phyloP scores from a whole-genome alignment of 30 jellyfish, hydroid and myxozoan genomes.

The Aurelia aurita complex sp. Pacific region DNA sequence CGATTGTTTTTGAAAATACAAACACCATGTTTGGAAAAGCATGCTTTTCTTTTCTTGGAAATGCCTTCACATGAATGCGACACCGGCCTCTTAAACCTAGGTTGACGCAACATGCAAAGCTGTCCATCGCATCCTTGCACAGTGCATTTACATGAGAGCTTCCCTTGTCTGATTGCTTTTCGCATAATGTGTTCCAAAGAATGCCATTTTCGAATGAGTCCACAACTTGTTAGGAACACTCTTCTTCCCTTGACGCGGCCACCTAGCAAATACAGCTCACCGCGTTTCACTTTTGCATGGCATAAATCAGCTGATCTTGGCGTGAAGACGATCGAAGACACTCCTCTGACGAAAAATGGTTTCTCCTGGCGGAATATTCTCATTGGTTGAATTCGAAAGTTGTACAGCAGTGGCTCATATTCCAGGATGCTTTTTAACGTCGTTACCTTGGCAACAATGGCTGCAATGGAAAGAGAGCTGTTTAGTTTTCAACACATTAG shows the following conservation, averaged over 20 bases:
- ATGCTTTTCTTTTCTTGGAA: conserved; percentile 39
- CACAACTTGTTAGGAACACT: conserved; percentile 91
- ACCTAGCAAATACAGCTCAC: conserved; percentile 68
- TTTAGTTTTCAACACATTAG: no score
- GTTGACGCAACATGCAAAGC: conserved; percentile 36
- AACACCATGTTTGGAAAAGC: conserved; percentile 74
- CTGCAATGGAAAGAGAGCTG: conserved; percentile 41
- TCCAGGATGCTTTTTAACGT: conserved; percentile 61
- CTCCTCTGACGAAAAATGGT: conserved; percentile 65
- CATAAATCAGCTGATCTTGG: conserved; percentile 88
- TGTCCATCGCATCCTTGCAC: conserved; percentile 91
- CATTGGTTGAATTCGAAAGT: conserved; percentile 64
- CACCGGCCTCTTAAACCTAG: conserved; percentile 53
- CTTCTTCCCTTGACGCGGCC: conserved; percentile 84
- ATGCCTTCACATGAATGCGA: conserved; percentile 77
- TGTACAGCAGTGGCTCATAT: conserved; percentile 51
- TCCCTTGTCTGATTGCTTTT: conserved; percentile 76
- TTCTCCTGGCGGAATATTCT: conserved; percentile 71
- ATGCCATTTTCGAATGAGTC: conserved; percentile 75
- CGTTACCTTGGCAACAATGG: conserved; percentile 71
- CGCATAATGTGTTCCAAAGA: conserved; percentile 61
- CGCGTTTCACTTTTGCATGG: conserved; percentile 75
- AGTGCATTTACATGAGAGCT: conserved; percentile 77
- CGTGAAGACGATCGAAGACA: conserved; percentile 55
- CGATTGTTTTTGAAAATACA: conserved; percentile 59